Conservation (phyloP, 2,113 vertebrate genomes). For the Rana temporaria region DNA sequence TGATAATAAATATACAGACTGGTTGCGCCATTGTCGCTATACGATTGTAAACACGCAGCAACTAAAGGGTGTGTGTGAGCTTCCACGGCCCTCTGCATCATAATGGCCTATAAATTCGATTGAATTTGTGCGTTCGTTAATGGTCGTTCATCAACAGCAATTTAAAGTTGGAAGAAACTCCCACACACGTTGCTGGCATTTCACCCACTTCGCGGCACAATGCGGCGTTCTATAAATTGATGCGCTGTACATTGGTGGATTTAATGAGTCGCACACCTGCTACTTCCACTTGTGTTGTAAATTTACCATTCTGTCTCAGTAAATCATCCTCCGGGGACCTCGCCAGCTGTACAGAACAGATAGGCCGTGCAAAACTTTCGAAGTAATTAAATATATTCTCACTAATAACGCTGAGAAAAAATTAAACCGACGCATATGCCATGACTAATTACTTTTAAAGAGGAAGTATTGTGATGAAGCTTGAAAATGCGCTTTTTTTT, state of each 20-base stretch:
- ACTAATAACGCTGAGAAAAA: neutral
- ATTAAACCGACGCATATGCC: neutral
- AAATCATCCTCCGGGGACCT: slow-evolving; percentile 9
- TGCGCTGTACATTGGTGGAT: slow-evolving; percentile 14
- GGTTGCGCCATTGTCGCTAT: no score
- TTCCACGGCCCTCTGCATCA: neutral
- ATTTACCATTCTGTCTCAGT: slow-evolving; percentile 7
- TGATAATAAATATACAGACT: no score
- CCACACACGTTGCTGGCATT: slow-evolving; percentile 24
- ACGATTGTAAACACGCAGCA: neutral
- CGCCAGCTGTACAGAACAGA: slow-evolving; percentile 22
- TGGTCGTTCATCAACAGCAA: slow-evolving; percentile 20
- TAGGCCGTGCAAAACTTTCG: neutral
- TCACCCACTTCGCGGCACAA: slow-evolving; percentile 14
- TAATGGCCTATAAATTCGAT: slow-evolving; percentile 4
- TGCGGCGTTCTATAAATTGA: slow-evolving; percentile 20
- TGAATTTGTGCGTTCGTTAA: slow-evolving; percentile 11
- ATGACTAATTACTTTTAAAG: slow-evolving; percentile 1
- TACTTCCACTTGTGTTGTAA: neutral
- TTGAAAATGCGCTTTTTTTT: no score
- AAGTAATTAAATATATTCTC: slow-evolving; percentile 18
- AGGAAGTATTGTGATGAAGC: neutral
- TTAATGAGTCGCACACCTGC: slow-evolving; percentile 39
- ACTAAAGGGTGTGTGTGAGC: neutral
- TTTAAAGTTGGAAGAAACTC: slow-evolving; percentile 30